Evolutionary conservation across 2,888 invertebrate species (phyloP), one percentile per base, ranked within the genome.

Genomic region (Apeira syringaria): DNA sequence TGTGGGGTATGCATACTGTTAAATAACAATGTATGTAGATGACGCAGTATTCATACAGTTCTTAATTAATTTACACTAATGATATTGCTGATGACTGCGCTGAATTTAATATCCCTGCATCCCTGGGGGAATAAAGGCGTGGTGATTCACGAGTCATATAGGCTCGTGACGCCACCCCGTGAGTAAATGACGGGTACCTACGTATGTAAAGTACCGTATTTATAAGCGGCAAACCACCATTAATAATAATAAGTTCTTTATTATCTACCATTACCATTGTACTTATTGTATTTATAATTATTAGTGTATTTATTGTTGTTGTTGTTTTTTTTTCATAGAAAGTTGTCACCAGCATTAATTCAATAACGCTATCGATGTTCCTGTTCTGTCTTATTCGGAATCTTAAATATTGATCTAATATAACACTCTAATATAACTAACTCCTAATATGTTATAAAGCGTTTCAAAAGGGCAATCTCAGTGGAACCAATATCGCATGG

Each of bases 41-140:
- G 10, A 20, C 6, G 25, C 17, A 26, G 9, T 32, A 5, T 26
- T 15, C 5, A 40, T 26, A 32, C 37, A 43, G 39, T 36, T 39
- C 44, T 41, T 37, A 26, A 39, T 22, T 15, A 15, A 15, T 15
- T 7, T 22, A 20, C 29, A 27, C 17, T 50, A 45, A 50, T 45
- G 47, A 34, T 10, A 41, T 33, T 18, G 24, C 37, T 33, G 39
- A 39, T 40, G 47, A 43, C 39, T 32, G 26, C 24, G 29, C 37
- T 26, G 25, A 44, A 47, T 40, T 34, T 47, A 40, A 49, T 50
- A 41, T 36, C 39, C 39, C 36, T 25, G 24, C 15, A 45, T 41
- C 49, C 54, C 47, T 38, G 40, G 49, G 47, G 20, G 35, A 24
- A 9, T 3, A 3, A 7, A 46, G 51, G 51, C 35, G 49, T 40